Base-by-base conservation (phyloP, 2,888 invertebrate genomes). In the Rhynchonema sp. region DNA sequence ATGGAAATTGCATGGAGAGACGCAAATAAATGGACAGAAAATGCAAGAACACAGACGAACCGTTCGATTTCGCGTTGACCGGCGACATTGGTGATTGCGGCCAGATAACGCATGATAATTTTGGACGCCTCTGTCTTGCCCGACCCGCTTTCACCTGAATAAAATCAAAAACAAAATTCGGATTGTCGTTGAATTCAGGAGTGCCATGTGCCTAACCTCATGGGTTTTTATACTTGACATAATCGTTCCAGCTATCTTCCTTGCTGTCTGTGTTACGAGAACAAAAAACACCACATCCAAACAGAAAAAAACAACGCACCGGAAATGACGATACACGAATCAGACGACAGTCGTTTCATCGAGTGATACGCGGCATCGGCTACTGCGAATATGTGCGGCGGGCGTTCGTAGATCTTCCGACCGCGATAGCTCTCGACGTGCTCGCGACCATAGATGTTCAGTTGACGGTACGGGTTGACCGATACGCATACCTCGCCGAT, bases 41-140 rank as follows among this genome's bases (percentile, higher is more conserved):
- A n/a, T n/a, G n/a, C n/a, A n/a, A n/a, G n/a, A n/a, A n/a, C n/a
- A n/a, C n/a, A n/a, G n/a, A 38, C 71, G 72, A 68, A 87, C 89
- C 91, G 83, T 78, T 96, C 94, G 63, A 96, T 91, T 76, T 96
- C 96, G 73, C 86, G 85, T 74, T 91, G 88, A 29, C 86, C 86
- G 61, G 86, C 84, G 68, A 80, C 74, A 77, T 92, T 94, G 28
- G 96, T 96, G 63, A 96, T 91, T 1, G 94, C 94, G 0, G 96
- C 94, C 66, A 98, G 90, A 66, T 80, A 80, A 59, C 89, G 87
- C 94, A 98, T 94, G 66, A 98, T 94, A 72, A 94, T 92, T 79
- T 98, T 98, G 62, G 92, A 92, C 0, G 96, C 92, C 75, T 98
- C 96, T 6, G 96, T 98, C 78, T 98, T 98, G 46, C 96, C 98